A percentile compares a stretch with the other conserved stretches of the same genome.
Evolutionary conservation across 2,113 vertebrate species (phyloP).

Genomic region (Antechinus stuartii): DNA sequence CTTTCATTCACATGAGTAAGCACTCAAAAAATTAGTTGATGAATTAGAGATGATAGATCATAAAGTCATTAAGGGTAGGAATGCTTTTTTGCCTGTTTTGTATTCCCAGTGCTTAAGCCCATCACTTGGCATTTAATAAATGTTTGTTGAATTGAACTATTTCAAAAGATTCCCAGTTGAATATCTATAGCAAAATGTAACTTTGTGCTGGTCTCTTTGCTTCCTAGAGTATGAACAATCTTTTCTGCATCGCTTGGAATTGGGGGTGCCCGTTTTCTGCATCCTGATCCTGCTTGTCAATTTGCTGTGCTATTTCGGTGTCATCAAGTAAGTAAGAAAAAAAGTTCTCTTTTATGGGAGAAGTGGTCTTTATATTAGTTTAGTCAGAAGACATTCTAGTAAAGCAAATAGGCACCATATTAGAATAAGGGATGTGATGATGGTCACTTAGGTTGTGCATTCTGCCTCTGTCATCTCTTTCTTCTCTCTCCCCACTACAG

Average conservation of each 20-base stretch:
- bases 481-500: not conserved
- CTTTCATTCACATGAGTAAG: not conserved
- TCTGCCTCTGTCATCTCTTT: not conserved
- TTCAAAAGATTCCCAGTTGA: not conserved
- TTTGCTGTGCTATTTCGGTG: slow-evolving; percentile 76
- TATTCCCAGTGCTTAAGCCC: not conserved
- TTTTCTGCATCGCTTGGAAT: slow-evolving; percentile 64
- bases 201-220: not conserved
- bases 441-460: not conserved
- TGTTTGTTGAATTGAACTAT: not conserved
- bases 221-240: slow-evolving; percentile 73
- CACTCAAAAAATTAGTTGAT: not conserved
- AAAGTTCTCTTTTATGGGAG: not conserved
- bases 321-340: slow-evolving; percentile 78
- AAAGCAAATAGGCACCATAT: not conserved
- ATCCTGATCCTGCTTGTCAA: slow-evolving; percentile 63
- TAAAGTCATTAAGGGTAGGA: not conserved
- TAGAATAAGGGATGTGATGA: not conserved
- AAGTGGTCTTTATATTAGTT: not conserved
- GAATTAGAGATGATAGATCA: not conserved
- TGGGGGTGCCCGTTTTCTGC: slow-evolving; percentile 74
- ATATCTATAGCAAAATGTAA: accelerated
- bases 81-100: not conserved
- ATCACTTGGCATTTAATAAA: not conserved
- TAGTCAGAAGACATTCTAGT: not conserved